phyloP scores from a whole-genome alignment of 2,113 vertebrate genomes.

The Lethenteron camtschaticum region DNA sequence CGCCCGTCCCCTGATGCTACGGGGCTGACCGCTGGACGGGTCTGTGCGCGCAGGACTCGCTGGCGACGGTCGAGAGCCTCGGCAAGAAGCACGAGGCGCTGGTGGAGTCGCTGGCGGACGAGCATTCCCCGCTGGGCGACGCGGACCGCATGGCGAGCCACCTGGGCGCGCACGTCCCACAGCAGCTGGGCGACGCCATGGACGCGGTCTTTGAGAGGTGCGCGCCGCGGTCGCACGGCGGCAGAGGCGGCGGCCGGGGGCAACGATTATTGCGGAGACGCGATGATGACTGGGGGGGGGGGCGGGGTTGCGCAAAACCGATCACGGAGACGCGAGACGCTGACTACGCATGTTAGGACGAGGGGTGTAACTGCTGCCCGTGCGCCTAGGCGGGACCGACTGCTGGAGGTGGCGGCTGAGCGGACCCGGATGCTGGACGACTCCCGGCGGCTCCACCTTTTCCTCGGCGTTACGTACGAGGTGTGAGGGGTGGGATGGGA shows the following conservation, averaged over 20 bases:
- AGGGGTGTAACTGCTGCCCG: background rate
- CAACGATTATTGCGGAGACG: too few relatives aligned
- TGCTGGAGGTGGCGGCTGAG: conserved; percentile 26
- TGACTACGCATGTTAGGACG: too few relatives aligned
- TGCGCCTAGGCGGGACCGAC: conserved; percentile 27
- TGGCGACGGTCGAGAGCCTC: conserved; percentile 36
- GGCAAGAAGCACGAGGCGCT: conserved; percentile 38
- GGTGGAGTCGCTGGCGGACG: conserved; percentile 32
- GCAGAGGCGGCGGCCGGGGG: too few relatives aligned
- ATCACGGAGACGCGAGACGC: too few relatives aligned
- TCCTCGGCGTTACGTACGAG: conserved; percentile 44
- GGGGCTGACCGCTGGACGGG: too few relatives aligned
- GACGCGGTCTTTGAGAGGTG: conserved; percentile 28
- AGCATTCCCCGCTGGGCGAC: conserved; percentile 25
- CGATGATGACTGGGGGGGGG: too few relatives aligned
- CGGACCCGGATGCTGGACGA: conserved; percentile 26
- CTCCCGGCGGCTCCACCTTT: conserved; percentile 36
- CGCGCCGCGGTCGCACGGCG: too few relatives aligned
- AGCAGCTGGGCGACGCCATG: conserved; percentile 23
- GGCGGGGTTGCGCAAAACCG: too few relatives aligned
- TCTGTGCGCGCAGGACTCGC: conserved; percentile 26
- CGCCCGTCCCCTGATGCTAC: too few relatives aligned
- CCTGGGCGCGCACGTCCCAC: conserved; percentile 14
- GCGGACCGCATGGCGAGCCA: conserved; percentile 25
- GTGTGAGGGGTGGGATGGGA: conserved; percentile 17